Evolutionary conservation across 2,888 invertebrate species (phyloP), one percentile per base, ranked within the genome.

Genomic region (Lasiommata megera): DNA sequence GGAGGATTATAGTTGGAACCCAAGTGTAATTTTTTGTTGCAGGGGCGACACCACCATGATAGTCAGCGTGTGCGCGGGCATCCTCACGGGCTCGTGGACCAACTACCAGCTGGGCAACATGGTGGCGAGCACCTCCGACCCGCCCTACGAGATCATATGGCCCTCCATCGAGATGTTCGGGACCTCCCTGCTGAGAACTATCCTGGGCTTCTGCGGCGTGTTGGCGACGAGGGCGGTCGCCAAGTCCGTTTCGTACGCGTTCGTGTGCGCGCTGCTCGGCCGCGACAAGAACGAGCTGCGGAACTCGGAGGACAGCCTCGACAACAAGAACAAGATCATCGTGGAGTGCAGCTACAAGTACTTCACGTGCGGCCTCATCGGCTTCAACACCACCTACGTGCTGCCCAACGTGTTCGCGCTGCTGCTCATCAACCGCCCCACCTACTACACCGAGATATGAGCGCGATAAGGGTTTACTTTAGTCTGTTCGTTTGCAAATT

Each of bases 11-110:
- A n/a, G n/a, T n/a, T n/a, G n/a, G n/a, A n/a, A n/a, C n/a, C n/a
- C n/a, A n/a, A n/a, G n/a, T n/a, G n/a, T n/a, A n/a, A n/a, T n/a
- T n/a, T n/a, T 23, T 12, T 37, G 59, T 92, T 92, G 6, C 84
- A 96, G 98, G 74, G 97, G 97, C 18, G 98, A 98, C 82, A 98
- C 98, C 0, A 94, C 96, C 1, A 95, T 96, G 92, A 95, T 97
- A 66, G 92, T 97, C 65, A 96, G 96, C 54, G 96, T 96, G 5
- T 94, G 94, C 66, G 93, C 94, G 1, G 97, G 97, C 50, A 92
- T 97, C 61, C 92, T 95, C 47, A 80, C 93, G 1, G 97, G 97
- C 16, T 93, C 96, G 5, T 97, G 97, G 97, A 84, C 95, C 38
- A 96, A 96, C 86, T 97, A 94, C 80, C 96, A 94, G 78, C 91